Base-by-base conservation (phyloP, 2,797 vertebrate genomes). In the Coregonus suidteri region DNA sequence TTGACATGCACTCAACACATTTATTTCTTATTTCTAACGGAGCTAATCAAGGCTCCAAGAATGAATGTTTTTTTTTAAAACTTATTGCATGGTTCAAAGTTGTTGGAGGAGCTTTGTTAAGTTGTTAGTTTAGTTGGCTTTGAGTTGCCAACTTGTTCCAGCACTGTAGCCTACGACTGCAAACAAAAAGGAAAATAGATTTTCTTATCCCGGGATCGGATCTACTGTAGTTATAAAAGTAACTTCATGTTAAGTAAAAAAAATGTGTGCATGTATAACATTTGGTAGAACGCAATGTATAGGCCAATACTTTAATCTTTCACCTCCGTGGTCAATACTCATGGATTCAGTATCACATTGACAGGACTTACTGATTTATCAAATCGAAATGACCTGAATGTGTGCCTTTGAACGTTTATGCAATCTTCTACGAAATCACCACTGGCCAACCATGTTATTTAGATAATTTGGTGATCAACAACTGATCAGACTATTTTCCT, bases 361-460 rank as follows among this genome's bases (percentile, higher is more conserved):
- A 80, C 83, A 83, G 66, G 70, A 54, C 81, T 79, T 66, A 34
- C 78, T 76, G 78, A 85, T 84, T 73, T 81, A 82, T 84, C 70
- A 3, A 75, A 77, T 91, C 82, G 84, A 75, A 81, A 91, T 92
- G 88, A 91, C 90, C 82, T 90, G 84, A 90, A 80, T 77, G 82
- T 88, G 93, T 94, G 93, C 93, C 92, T 93, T 93, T 90, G 86
- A 62, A 47, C 81, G 76, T 86, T 82, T 83, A 79, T 81, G 82
- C 81, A 82, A 80, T 80, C 80, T 74, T 65, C 79, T 74, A 62
- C 75, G 73, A 77, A 84, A 53, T 77, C 76, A 53, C 52, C 77
- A 71, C 71, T 75, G 70, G 74, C 76, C 77, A 80, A 74, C 71
- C 78, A 77, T 81, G 75, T 81, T 86, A 1, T 85, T 80, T 70